These are phyloP conservation scores for Drosophila subsilvestris DNA, from an alignment of 2,888 invertebrate genomes.

Conservation along the genomic window DNA sequence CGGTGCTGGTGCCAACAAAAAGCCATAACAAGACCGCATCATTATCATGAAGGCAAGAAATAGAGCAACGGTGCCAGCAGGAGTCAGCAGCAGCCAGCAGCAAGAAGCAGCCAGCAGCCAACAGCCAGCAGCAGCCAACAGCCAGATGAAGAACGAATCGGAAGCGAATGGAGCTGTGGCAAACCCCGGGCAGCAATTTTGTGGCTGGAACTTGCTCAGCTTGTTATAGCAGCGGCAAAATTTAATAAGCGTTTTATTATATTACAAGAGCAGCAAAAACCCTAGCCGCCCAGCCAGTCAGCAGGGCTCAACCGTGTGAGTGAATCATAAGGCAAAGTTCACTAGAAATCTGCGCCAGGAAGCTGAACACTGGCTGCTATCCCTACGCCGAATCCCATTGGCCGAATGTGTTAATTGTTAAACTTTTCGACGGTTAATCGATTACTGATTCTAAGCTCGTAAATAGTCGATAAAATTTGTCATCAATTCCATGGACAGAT, in stretches of 20 bases:
- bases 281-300: slow-evolving; percentile 14
- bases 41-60: slow-evolving; percentile 71
- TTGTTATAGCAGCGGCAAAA: slow-evolving; percentile 61
- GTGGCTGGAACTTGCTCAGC: slow-evolving; percentile 54
- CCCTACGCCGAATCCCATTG: not conserved
- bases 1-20: slow-evolving; percentile 54
- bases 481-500: slow-evolving; percentile 7
- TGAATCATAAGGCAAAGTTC: slow-evolving; percentile 51
- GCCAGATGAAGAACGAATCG: slow-evolving; percentile 37
- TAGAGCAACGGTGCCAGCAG: slow-evolving; percentile 44
- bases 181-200: slow-evolving; percentile 65
- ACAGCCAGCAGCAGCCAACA: slow-evolving; percentile 15
- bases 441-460: slow-evolving; percentile 39
- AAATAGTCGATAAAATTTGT: slow-evolving; percentile 27
- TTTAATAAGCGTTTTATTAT: slow-evolving; percentile 78
- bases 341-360: slow-evolving; percentile 30
- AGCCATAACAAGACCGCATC: slow-evolving; percentile 69
- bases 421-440: slow-evolving; percentile 45
- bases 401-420: slow-evolving; percentile 62
- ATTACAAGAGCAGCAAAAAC: slow-evolving; percentile 54
- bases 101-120: slow-evolving; percentile 8
- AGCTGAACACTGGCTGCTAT: slow-evolving; percentile 56
- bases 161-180: slow-evolving; percentile 63
- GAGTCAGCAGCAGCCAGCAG: slow-evolving; percentile 4
- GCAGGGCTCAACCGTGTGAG: slow-evolving; percentile 32